These are phyloP conservation scores for Bombycilla garrulus DNA, from an alignment of 2,113 vertebrate genomes.

Conservation along the genomic window DNA sequence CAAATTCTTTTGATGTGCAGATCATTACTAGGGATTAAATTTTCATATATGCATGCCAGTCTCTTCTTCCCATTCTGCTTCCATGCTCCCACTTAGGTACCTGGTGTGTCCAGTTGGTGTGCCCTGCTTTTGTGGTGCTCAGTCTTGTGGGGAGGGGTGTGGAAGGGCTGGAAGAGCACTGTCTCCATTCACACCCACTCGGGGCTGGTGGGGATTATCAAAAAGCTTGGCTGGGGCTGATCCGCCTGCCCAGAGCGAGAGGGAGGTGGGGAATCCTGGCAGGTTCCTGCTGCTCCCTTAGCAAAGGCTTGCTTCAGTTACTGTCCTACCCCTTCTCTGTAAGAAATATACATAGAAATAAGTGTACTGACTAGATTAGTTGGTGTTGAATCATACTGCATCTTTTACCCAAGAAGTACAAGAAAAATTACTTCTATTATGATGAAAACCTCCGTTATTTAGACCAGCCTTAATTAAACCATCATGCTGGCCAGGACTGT, in stretches of 20 bases:
- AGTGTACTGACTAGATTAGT: not conserved
- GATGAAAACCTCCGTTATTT: not conserved
- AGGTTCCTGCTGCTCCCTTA: not conserved
- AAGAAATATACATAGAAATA: not conserved
- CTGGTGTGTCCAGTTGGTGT: not conserved
- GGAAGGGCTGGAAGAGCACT: not conserved
- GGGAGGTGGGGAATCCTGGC: not conserved
- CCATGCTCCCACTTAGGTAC: not conserved
- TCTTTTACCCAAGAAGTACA: not conserved
- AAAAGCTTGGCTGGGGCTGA: not conserved
- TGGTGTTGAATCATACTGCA: not conserved
- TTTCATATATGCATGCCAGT: not conserved
- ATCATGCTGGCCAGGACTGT: not conserved
- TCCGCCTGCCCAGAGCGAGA: not conserved
- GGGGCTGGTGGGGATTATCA: not conserved
- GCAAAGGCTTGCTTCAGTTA: not conserved
- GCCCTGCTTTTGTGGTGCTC: not conserved
- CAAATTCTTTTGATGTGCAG: not conserved
- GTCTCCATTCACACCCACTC: not conserved
- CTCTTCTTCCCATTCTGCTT: not conserved
- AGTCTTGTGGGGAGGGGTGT: not conserved
- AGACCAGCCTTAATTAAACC: not conserved
- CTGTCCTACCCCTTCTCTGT: not conserved
- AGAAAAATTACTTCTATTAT: not conserved
- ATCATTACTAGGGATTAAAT: not conserved